Evolutionary conservation across 1,140 invertebrate genomes (phyloP).

Genomic region (Euwallacea similis): DNA sequence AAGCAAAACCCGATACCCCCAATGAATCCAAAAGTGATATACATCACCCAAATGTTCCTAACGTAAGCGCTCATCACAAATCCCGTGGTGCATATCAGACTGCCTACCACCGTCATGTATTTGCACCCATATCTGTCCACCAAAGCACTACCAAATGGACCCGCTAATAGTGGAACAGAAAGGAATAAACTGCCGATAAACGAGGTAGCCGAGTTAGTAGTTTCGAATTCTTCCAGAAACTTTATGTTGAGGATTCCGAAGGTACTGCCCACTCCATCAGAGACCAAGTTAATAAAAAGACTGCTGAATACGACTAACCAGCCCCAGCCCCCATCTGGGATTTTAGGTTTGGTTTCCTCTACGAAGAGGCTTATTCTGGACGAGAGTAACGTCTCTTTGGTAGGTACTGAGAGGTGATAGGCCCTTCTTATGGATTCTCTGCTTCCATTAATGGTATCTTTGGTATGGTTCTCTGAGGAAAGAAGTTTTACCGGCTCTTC

Average conservation of each 20-base stretch:
- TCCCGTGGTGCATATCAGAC: constrained; percentile 74
- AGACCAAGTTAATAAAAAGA: constrained; percentile 84
- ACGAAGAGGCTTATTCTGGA: constrained; percentile 34
- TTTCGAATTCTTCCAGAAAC: constrained; percentile 80
- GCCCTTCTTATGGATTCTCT: constrained; percentile 20
- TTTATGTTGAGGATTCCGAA: constrained; percentile 89
- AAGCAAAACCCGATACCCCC: constrained; percentile 83
- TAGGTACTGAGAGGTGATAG: constrained; percentile 23
- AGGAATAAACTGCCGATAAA: constrained; percentile 88
- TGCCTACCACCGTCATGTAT: constrained; percentile 79
- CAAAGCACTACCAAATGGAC: constrained; percentile 78
- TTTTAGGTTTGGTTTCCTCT: constrained; percentile 53
- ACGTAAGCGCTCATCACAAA: constrained; percentile 76
- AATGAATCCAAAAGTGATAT: constrained; percentile 84
- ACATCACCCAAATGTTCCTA: constrained; percentile 73
- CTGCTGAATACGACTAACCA: constrained; percentile 88
- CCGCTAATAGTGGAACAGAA: constrained; percentile 82
- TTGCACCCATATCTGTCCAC: constrained; percentile 89
- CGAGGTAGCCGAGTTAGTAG: constrained; percentile 79
- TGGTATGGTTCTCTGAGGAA: not conserved
- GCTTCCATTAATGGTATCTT: not conserved
- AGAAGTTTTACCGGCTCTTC: no score
- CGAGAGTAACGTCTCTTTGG: constrained; percentile 38
- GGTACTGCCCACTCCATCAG: constrained; percentile 91
- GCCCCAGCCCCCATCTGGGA: constrained; percentile 77